Evolutionary conservation across 2,797 vertebrate genomes (phyloP).

Genomic region (Schizopygopsis pylzovi): DNA sequence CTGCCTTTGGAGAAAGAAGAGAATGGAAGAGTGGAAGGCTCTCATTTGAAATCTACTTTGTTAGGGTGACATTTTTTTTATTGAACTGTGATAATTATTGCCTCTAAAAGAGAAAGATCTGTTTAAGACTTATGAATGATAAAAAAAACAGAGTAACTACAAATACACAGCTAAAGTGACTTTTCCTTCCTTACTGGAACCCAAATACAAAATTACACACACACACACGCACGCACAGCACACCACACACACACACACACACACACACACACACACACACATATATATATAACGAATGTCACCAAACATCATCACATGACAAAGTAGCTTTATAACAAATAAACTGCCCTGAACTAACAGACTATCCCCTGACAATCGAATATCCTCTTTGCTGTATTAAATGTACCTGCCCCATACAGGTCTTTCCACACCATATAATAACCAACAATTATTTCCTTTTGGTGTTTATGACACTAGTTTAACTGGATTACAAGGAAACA

Average conservation of each 20-base stretch:
- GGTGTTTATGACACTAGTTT: conserved; percentile 49
- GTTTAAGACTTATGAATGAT: background rate
- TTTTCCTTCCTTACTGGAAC: background rate
- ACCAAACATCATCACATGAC: background rate
- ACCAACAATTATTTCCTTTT: conserved; percentile 59
- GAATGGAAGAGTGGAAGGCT: background rate
- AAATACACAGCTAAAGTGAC: background rate
- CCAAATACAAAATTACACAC: background rate
- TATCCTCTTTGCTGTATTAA: background rate
- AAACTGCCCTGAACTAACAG: background rate
- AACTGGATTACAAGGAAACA: conserved; percentile 27
- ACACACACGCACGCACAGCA: no score
- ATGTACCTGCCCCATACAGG: background rate
- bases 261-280: background rate
- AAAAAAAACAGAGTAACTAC: background rate
- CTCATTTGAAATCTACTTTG: background rate
- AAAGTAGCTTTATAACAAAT: background rate
- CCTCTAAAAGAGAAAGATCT: background rate
- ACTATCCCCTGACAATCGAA: background rate
- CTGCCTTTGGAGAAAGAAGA: background rate
- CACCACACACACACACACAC: no score
- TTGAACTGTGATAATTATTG: background rate
- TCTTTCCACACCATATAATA: conserved; percentile 55
- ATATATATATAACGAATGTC: background rate
- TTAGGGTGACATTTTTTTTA: background rate